phyloP scores from a whole-genome alignment of 2,888 invertebrate species.

The Phengaris arion region DNA sequence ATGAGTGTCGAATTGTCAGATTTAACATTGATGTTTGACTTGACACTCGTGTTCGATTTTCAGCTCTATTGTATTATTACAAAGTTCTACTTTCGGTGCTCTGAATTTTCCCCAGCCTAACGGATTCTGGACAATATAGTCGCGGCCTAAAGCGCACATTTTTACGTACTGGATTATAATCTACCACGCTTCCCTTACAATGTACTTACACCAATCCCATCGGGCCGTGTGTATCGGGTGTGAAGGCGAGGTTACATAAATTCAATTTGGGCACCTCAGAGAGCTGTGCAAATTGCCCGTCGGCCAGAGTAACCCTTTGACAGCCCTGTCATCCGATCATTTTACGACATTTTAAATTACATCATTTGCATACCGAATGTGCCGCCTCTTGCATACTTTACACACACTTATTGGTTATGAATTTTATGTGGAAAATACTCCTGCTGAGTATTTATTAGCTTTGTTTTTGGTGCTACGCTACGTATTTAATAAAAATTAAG shows the following conservation, averaged over 20 bases:
- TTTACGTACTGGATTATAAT: no score
- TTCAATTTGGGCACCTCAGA: conserved; percentile 69
- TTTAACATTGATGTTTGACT: no score
- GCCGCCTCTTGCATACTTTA: conserved; percentile 18
- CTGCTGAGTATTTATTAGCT: neutral
- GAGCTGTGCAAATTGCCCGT: conserved; percentile 65
- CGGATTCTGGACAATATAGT: no score
- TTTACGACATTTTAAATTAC: conserved; percentile 48
- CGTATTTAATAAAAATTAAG: neutral
- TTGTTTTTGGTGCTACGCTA: neutral
- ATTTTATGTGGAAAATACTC: neutral
- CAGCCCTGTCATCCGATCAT: conserved; percentile 50
- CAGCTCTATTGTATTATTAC: no score
- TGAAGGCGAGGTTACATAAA: conserved; percentile 65
- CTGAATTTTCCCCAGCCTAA: no score
- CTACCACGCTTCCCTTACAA: no score
- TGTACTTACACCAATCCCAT: neutral
- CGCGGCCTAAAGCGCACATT: no score
- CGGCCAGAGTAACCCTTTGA: conserved; percentile 65
- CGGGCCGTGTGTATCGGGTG: conserved; percentile 41
- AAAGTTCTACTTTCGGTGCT: no score
- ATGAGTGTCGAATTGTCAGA: no score
- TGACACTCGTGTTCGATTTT: no score
- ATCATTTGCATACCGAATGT: conserved; percentile 39
- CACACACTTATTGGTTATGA: conserved; percentile 13